A percentile compares a stretch with the other conserved stretches of the same genome.
Conservation (phyloP, 2,797 vertebrate species). For the Crenichthys baileyi region DNA sequence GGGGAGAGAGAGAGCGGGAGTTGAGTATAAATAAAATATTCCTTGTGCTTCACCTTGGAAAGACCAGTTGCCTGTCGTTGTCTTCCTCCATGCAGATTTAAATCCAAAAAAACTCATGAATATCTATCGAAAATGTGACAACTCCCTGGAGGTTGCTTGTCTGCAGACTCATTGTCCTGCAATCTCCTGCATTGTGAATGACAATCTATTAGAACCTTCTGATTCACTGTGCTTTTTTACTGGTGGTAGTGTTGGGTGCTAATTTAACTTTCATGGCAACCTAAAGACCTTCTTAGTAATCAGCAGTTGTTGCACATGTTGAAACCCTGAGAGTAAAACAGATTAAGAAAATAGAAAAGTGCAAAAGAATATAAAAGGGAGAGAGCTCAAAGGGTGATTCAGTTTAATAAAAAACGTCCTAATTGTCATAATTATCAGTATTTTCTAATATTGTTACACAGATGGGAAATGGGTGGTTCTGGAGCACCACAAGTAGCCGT, state of each 20-base stretch:
- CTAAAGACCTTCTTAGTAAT: conserved; percentile 12
- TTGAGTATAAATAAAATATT: conserved; percentile 77
- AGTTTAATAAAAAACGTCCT: neutral
- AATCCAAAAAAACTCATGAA: conserved; percentile 52
- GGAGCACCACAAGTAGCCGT: neutral
- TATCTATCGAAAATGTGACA: conserved; percentile 46
- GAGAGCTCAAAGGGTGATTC: too few species aligned
- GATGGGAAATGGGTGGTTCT: neutral
- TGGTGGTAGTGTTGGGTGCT: conserved; percentile 15
- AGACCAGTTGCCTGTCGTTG: conserved; percentile 59
- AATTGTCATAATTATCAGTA: neutral
- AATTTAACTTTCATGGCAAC: conserved; percentile 41
- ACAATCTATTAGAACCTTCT: conserved; percentile 35
- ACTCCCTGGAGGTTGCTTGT: conserved; percentile 36
- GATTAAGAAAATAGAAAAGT: neutral
- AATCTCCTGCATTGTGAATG: conserved; percentile 47
- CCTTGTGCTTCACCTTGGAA: conserved; percentile 75
- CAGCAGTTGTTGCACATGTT: conserved; percentile 28
- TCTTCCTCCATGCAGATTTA: conserved; percentile 63
- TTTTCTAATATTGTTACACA: neutral
- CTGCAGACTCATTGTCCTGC: conserved; percentile 40
- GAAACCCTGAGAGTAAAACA: conserved; percentile 8
- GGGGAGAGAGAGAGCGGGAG: neutral
- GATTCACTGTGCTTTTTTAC: conserved; percentile 7
- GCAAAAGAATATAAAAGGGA: neutral